These are phyloP conservation scores for Merops nubicus DNA, from an alignment of 2,113 vertebrate species.

Conservation along the genomic window DNA sequence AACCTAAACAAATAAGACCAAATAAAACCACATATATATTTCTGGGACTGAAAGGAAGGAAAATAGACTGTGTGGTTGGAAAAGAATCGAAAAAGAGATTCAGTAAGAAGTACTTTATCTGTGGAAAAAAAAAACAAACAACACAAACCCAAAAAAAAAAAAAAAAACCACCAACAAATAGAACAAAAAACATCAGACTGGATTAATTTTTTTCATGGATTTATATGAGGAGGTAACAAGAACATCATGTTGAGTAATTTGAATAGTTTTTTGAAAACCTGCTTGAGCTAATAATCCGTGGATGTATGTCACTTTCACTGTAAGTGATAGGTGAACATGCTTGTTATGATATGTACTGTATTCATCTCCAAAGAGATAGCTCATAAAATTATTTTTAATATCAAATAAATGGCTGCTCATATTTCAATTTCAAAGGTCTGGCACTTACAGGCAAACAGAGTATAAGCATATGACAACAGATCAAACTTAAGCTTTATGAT, in stretches of 20 bases:
- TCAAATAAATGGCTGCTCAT: background rate
- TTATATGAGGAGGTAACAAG: background rate
- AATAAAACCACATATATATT: too few species aligned
- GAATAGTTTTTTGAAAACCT: background rate
- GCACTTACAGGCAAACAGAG: background rate
- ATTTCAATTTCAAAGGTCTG: background rate
- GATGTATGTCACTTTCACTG: background rate
- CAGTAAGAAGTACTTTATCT: background rate
- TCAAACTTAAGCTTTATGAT: background rate
- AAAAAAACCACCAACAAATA: too few species aligned
- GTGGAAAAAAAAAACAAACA: too few species aligned
- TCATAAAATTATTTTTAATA: background rate
- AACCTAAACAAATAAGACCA: background rate
- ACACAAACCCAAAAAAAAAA: too few species aligned
- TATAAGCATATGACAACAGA: background rate
- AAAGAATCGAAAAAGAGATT: background rate
- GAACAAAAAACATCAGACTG: rapidly evolving
- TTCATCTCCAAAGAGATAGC: background rate
- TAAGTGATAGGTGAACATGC: background rate
- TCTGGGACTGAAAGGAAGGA: background rate
- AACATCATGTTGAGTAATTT: background rate
- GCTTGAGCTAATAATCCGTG: background rate
- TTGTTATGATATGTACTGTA: background rate
- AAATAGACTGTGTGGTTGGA: background rate
- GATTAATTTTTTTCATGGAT: background rate